Percentiles rank a stretch among this genome's conserved stretches.
Evolutionary conservation across 2,113 vertebrate genomes (phyloP).

Genomic region (Tachysurus fulvidraco): DNA sequence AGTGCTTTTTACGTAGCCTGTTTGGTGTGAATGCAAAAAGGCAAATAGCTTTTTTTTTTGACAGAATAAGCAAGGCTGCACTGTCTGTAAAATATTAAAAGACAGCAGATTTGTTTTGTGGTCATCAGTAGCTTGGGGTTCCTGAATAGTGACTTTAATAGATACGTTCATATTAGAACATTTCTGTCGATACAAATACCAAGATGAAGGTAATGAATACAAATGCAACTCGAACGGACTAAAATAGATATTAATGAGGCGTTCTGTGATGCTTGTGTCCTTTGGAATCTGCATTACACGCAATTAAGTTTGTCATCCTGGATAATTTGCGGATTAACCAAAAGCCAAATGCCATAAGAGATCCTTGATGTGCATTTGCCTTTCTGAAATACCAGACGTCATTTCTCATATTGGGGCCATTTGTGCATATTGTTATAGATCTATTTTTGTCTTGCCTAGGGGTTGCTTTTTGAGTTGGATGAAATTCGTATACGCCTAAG

Average conservation of each 20-base stretch:
- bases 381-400: constrained; percentile 21
- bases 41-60: neutral
- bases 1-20: constrained; percentile 13
- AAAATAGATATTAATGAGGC: constrained; percentile 5
- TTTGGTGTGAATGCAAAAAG: constrained; percentile 12
- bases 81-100: constrained; percentile 17
- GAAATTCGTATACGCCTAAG: constrained; percentile 61
- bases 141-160: constrained; percentile 26
- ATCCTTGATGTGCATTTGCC: constrained; percentile 13
- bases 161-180: neutral
- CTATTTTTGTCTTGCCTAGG: constrained; percentile 61
- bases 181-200: constrained; percentile 6
- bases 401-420: neutral
- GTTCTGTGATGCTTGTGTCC: neutral
- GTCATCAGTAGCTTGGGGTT: constrained; percentile 2
- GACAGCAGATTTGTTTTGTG: constrained; percentile 37
- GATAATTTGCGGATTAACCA: constrained; percentile 21
- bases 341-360: constrained; percentile 27
- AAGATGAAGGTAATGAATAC: neutral
- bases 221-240: neutral
- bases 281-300: neutral
- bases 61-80: neutral
- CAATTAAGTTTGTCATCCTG: neutral
- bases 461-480: constrained; percentile 64
- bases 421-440: constrained; percentile 43